Conservation (phyloP, 2,888 invertebrate species). For the Phalangium opilio region DNA sequence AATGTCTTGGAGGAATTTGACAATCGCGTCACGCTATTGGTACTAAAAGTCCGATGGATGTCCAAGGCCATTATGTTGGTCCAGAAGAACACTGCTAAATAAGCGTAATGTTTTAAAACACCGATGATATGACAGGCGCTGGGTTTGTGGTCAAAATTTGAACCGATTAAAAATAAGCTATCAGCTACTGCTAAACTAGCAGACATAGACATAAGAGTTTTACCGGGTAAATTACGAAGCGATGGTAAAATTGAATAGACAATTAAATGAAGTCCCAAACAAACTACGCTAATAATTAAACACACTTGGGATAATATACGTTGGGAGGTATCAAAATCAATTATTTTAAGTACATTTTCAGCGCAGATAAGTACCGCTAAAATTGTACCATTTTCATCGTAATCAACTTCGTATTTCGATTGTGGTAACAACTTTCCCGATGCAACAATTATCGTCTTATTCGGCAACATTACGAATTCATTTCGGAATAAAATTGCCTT, state of each 20-base stretch:
- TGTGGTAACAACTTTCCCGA: not conserved
- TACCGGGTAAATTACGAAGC: slow-evolving; percentile 18
- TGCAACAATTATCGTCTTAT: slow-evolving; percentile 12
- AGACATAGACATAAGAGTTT: slow-evolving; percentile 17
- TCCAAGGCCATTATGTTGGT: slow-evolving; percentile 40
- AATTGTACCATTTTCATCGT: not conserved
- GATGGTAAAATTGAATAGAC: slow-evolving; percentile 11
- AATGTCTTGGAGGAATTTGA: slow-evolving; percentile 6
- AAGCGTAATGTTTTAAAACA: slow-evolving; percentile 36
- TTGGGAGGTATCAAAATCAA: slow-evolving; percentile 9
- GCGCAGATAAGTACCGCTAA: slow-evolving; percentile 8
- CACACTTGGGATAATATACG: slow-evolving; percentile 13
- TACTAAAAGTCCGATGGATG: slow-evolving; percentile 21
- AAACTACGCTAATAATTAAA: slow-evolving; percentile 14
- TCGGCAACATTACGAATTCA: slow-evolving; percentile 4
- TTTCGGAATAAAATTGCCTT: slow-evolving; percentile 3
- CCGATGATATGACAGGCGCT: slow-evolving; percentile 31
- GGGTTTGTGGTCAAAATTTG: not conserved
- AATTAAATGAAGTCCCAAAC: slow-evolving; percentile 13
- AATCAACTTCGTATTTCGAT: slow-evolving; percentile 7
- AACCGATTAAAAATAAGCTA: slow-evolving; percentile 11
- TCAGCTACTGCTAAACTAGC: slow-evolving; percentile 15
- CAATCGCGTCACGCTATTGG: not conserved
- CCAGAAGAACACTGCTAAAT: slow-evolving; percentile 40
- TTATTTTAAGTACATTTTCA: slow-evolving; percentile 1